These are phyloP conservation scores for Hydra vulgaris DNA, from an alignment of 30 jellyfish, hydroid and myxozoan genomes.

Conservation along the genomic window DNA sequence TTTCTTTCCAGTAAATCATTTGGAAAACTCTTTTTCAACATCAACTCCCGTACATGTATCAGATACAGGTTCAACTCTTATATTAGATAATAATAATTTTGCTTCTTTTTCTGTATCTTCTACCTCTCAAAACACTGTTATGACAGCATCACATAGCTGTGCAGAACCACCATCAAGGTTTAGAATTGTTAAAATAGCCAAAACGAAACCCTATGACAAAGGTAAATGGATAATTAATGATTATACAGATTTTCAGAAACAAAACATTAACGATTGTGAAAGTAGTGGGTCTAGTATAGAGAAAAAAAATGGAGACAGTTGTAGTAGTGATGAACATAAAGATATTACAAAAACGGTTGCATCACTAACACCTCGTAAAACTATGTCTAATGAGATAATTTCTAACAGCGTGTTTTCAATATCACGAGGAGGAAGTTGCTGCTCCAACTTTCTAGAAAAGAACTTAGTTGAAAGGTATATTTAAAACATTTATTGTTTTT, in stretches of 20 bases:
- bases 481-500: no score
- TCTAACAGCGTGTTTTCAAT: not conserved
- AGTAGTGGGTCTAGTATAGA: not conserved
- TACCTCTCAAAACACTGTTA: not conserved
- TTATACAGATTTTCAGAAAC: conserved; percentile 19
- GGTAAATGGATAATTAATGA: conserved; percentile 66
- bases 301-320: conserved; percentile 3
- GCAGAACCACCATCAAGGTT: conserved; percentile 75
- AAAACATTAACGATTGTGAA: not conserved
- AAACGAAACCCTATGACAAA: conserved; percentile 82
- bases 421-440: conserved; percentile 25
- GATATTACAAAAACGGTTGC: conserved; percentile 20
- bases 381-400: conserved; percentile 11
- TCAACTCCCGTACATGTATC: conserved; percentile 16
- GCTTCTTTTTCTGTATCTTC: not conserved
- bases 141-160: conserved; percentile 17
- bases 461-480: not conserved
- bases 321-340: conserved; percentile 21
- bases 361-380: conserved; percentile 22
- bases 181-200: conserved; percentile 71
- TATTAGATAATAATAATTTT: no score
- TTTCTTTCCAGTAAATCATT: not conserved
- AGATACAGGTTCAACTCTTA: not conserved
- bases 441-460: not conserved
- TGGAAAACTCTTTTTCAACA: conserved; percentile 15